Evolutionary conservation across 2,113 vertebrate species (phyloP).

Genomic region (Forbesichthys agassizii): DNA sequence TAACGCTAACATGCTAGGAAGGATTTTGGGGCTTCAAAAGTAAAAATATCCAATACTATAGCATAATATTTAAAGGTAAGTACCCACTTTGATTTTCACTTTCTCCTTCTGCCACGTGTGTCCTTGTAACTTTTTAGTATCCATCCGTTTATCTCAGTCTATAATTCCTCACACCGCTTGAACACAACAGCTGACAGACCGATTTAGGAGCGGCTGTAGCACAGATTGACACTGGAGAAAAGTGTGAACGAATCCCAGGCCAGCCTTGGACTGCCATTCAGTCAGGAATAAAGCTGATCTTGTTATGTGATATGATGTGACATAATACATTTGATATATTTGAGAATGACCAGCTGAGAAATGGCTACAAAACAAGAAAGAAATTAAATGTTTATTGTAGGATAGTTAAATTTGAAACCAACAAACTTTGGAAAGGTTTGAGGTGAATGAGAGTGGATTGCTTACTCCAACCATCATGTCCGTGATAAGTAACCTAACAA

Average conservation of each 20-base stretch:
- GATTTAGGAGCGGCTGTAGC: conserved; percentile 5
- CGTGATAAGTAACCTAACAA: not conserved
- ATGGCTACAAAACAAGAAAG: not conserved
- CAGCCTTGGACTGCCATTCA: not conserved
- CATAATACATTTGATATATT: conserved; percentile 2
- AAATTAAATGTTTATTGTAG: no score
- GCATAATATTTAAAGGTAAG: no score
- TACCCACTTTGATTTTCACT: no score
- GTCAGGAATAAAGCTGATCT: not conserved
- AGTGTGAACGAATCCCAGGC: not conserved
- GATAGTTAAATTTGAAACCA: not conserved
- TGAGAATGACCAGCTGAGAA: not conserved
- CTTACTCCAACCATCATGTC: not conserved
- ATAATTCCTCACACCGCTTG: conserved; percentile 17
- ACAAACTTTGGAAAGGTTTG: not conserved
- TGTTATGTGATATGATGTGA: not conserved
- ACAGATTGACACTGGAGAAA: not conserved
- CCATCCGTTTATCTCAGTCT: conserved; percentile 14
- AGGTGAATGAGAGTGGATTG: not conserved
- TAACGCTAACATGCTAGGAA: no score
- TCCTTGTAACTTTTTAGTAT: no score
- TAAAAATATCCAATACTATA: no score
- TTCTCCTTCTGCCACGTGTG: no score
- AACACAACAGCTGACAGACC: conserved; percentile 29
- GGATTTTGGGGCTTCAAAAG: no score